A percentile compares a stretch with the other conserved stretches of the same genome.
Evolutionary conservation across 2,888 invertebrate genomes (phyloP).

Genomic region (Cheilosia vulpina): DNA sequence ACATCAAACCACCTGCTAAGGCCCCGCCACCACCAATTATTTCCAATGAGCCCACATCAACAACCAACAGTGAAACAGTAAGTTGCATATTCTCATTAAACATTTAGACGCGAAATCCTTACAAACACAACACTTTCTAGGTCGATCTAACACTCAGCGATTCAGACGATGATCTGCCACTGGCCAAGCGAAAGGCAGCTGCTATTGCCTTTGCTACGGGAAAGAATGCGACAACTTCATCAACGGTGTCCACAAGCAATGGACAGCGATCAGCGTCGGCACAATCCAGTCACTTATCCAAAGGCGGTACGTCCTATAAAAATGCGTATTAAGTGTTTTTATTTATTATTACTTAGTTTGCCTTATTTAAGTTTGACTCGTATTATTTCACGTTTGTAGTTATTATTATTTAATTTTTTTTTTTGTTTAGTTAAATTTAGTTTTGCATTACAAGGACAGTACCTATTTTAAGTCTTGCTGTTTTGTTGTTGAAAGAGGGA

Average conservation of each 20-base stretch:
- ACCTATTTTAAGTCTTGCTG: conserved; percentile 17
- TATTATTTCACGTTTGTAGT: conserved; percentile 36
- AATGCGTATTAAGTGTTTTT: conserved; percentile 61
- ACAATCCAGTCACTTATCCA: conserved; percentile 68
- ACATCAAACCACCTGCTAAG: conserved; percentile 80
- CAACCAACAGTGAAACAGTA: conserved; percentile 83
- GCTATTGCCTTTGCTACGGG: conserved; percentile 53
- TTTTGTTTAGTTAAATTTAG: conserved; percentile 4
- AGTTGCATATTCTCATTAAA: conserved; percentile 50
- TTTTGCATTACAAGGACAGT: neutral
- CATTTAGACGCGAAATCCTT: neutral
- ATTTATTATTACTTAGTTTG: conserved; percentile 9
- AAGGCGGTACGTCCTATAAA: conserved; percentile 73
- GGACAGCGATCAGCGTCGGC: conserved; percentile 64
- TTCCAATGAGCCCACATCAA: conserved; percentile 82
- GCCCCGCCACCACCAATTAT: conserved; percentile 76
- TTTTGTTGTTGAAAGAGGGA: neutral
- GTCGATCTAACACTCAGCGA: conserved; percentile 90
- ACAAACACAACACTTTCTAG: conserved; percentile 73
- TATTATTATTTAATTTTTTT: conserved; percentile 14
- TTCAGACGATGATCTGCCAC: conserved; percentile 89
- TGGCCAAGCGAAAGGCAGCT: conserved; percentile 85
- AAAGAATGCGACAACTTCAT: conserved; percentile 80
- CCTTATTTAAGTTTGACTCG: conserved; percentile 40
- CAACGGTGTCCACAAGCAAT: conserved; percentile 78